Conservation (phyloP, 2,797 vertebrate genomes). For the Halcyon badia region DNA sequence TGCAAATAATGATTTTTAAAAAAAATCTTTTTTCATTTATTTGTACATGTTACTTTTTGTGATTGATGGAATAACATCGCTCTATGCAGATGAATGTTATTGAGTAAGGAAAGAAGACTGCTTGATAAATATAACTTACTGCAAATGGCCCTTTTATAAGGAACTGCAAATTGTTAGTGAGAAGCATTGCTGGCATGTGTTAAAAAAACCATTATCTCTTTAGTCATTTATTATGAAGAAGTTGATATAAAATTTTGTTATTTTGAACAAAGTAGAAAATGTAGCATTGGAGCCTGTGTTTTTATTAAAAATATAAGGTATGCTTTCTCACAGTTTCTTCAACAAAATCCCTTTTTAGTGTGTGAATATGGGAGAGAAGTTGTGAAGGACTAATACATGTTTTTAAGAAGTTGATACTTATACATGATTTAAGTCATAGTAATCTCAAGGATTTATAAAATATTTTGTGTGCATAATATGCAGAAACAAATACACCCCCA, state of each 20-base stretch:
- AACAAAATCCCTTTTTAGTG: neutral
- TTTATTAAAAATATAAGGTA: neutral
- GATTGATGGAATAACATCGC: rapidly evolving
- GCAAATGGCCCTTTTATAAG: neutral
- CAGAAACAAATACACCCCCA: neutral
- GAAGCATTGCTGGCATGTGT: neutral
- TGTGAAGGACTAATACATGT: neutral
- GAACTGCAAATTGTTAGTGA: neutral
- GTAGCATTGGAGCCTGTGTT: neutral
- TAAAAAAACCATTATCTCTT: neutral
- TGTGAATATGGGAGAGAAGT: neutral
- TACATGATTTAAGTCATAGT: neutral
- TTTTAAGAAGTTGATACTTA: neutral
- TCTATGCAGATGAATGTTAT: neutral
- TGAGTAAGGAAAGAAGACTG: neutral
- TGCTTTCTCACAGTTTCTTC: neutral
- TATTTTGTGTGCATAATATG: neutral
- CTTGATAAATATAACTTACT: neutral
- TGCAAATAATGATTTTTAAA: neutral
- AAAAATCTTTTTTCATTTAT: neutral
- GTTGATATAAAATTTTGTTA: neutral
- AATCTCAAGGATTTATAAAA: neutral
- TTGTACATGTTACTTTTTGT: neutral
- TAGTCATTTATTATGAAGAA: neutral
- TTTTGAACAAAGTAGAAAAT: neutral